phyloP scores from a whole-genome alignment of 2,888 invertebrate genomes.

The Drosophila suboccidentalis region DNA sequence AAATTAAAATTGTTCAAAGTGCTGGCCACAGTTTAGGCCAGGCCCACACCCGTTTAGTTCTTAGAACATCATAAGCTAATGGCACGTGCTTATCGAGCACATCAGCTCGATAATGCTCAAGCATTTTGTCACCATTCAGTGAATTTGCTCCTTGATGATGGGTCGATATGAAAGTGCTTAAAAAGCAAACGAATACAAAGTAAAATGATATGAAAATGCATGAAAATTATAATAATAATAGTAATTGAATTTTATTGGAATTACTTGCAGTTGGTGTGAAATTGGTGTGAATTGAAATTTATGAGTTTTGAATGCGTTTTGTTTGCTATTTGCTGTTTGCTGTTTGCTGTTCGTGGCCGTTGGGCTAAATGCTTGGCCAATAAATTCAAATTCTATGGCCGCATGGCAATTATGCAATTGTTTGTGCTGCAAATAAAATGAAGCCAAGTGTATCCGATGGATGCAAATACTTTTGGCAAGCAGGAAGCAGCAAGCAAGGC shows the following conservation, averaged over 20 bases:
- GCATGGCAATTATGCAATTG: slow-evolving; percentile 79
- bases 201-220: background rate
- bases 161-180: slow-evolving; percentile 46
- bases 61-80: slow-evolving; percentile 53
- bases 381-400: slow-evolving; percentile 66
- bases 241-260: slow-evolving; percentile 40
- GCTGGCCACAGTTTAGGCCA: background rate
- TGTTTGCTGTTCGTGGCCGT: slow-evolving; percentile 21
- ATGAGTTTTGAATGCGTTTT: slow-evolving; percentile 41
- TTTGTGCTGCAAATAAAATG: slow-evolving; percentile 76
- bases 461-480: slow-evolving; percentile 63
- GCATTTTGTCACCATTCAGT: slow-evolving; percentile 69
- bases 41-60: no score
- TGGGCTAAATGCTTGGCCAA: slow-evolving; percentile 57
- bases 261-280: slow-evolving; percentile 40
- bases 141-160: slow-evolving; percentile 26
- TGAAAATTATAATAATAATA: slow-evolving; percentile 28
- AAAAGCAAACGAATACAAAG: background rate
- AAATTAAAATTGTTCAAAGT: slow-evolving; percentile 71
- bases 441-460: slow-evolving; percentile 60
- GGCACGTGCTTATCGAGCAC: slow-evolving; percentile 77
- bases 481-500: slow-evolving; percentile 31
- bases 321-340: slow-evolving; percentile 27
- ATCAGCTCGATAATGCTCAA: slow-evolving; percentile 56
- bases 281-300: slow-evolving; percentile 47